Evolutionary conservation across 2,113 vertebrate genomes (phyloP).

Genomic region (Elaphurus davidianus): DNA sequence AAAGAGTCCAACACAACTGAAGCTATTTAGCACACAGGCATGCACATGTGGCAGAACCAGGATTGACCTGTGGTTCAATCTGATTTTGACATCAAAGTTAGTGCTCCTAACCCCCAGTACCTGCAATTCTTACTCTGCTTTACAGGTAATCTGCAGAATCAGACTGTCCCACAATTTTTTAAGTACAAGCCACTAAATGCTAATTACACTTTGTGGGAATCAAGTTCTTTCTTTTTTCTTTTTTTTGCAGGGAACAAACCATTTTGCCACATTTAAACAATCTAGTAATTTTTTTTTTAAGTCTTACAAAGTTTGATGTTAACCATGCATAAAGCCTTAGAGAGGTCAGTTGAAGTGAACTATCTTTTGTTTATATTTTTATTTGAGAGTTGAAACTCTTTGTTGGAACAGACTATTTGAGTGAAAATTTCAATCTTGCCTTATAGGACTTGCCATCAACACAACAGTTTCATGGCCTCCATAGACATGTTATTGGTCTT

Average conservation of each 20-base stretch:
- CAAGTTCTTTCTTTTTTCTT: not conserved
- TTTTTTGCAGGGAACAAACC: constrained; percentile 25
- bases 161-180: not conserved
- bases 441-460: not conserved
- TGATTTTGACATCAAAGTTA: not conserved
- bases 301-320: constrained; percentile 21
- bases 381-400: constrained; percentile 6
- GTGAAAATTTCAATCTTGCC: not conserved
- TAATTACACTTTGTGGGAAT: constrained; percentile 14
- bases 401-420: not conserved
- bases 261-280: constrained; percentile 1
- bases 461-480: not conserved
- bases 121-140: not conserved
- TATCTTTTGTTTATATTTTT: constrained; percentile 43
- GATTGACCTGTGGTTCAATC: not conserved
- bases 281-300: not conserved
- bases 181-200: not conserved
- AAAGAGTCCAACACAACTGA: not conserved
- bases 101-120: not conserved
- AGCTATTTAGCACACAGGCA: not conserved
- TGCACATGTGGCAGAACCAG: not conserved
- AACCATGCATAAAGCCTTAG: not conserved
- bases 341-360: not conserved
- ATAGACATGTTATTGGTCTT: constrained; percentile 26
- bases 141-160: not conserved